Evolutionary conservation across 2,113 vertebrate genomes (phyloP).

Genomic region (Prionailurus viverrinus): DNA sequence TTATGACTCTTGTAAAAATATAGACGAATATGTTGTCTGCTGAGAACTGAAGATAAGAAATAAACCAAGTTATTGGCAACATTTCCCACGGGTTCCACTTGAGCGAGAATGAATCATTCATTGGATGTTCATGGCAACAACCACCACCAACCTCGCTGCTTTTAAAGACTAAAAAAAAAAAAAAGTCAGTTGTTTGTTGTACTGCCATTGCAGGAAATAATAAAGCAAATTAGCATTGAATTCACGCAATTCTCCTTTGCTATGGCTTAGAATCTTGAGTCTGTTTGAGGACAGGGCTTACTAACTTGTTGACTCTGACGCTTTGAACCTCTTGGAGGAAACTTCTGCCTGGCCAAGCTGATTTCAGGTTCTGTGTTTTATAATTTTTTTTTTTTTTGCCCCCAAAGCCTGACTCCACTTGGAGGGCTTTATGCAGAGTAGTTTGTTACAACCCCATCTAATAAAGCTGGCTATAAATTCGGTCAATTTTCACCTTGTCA

Average conservation of each 20-base stretch:
- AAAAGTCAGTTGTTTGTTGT: background rate
- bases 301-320: background rate
- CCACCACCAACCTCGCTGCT: background rate
- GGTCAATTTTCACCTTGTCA: background rate
- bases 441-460: background rate
- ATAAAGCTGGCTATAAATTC: conserved; percentile 1
- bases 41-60: conserved; percentile 83
- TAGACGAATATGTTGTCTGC: conserved; percentile 79
- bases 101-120: conserved; percentile 58
- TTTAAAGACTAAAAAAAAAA: background rate
- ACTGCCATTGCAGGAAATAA: background rate
- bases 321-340: background rate
- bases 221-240: conserved; percentile 61
- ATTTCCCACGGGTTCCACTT: conserved; percentile 75
- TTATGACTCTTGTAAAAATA: conserved; percentile 78
- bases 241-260: background rate
- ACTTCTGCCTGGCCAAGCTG: background rate
- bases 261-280: background rate
- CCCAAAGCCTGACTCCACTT: background rate
- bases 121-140: background rate
- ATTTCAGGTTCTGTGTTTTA: background rate
- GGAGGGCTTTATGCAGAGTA: background rate
- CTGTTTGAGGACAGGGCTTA: background rate
- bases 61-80: conserved; percentile 78
- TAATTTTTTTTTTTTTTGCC: background rate